Conservation (phyloP, 2,113 vertebrate genomes). For the Varanus salvator region DNA sequence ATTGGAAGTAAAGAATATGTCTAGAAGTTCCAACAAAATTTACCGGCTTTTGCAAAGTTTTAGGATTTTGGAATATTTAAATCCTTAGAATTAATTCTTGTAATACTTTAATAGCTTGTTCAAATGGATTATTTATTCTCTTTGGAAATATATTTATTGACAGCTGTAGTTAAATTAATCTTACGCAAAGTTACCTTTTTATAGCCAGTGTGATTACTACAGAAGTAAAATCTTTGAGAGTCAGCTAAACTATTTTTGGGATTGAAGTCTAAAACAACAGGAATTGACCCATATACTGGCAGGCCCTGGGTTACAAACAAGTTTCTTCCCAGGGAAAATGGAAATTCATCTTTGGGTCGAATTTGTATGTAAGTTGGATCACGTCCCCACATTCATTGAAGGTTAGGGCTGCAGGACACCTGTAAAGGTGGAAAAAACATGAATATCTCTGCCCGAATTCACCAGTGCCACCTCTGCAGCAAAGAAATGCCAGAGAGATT, state of each 20-base stretch:
- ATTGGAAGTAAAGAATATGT: background rate
- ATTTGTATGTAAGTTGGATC: no score
- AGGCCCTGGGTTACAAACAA: no score
- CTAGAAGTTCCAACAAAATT: background rate
- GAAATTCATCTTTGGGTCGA: no score
- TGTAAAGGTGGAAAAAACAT: no score
- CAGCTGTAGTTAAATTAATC: background rate
- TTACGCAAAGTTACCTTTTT: background rate
- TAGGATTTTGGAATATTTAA: background rate
- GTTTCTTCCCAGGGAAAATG: no score
- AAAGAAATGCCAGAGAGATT: no score
- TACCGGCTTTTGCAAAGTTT: background rate
- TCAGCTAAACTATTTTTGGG: background rate
- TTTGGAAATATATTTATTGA: background rate
- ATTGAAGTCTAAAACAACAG: background rate
- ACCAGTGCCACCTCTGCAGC: no score
- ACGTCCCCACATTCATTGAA: no score
- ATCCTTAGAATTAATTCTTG: background rate
- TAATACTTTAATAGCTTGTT: background rate
- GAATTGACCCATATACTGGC: background rate
- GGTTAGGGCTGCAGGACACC: no score
- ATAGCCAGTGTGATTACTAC: background rate
- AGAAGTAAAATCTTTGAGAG: background rate
- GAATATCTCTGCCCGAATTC: no score
- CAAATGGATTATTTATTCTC: background rate